phyloP scores from a whole-genome alignment of 2,888 invertebrate species.

The Drosophila austrosaltans region DNA sequence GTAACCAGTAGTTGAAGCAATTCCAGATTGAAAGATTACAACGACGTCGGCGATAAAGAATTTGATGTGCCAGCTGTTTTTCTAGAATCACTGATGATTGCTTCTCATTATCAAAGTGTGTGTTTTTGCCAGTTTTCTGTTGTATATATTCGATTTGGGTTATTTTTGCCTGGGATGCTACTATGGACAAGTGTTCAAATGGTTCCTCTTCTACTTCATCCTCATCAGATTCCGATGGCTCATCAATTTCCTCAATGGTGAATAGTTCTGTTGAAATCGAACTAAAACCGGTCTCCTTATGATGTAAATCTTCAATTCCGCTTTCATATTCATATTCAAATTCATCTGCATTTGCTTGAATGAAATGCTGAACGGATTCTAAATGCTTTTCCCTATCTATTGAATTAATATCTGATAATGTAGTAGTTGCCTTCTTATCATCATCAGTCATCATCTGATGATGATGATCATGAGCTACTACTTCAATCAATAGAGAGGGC shows the following conservation, averaged over 20 bases:
- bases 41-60: not conserved
- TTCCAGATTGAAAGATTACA: not conserved
- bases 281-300: not conserved
- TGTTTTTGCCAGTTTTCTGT: not conserved
- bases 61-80: not conserved
- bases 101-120: not conserved
- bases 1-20: not conserved
- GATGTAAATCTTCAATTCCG: not conserved
- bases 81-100: not conserved
- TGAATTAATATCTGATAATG: not conserved
- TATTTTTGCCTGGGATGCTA: not conserved
- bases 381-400: not conserved
- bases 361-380: not conserved
- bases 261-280: constrained; percentile 2
- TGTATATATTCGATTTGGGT: not conserved
- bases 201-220: not conserved
- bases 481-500: constrained; percentile 36
- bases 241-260: constrained; percentile 1
- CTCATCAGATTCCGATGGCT: not conserved
- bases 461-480: constrained; percentile 15
- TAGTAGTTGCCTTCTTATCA: not conserved
- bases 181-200: not conserved
- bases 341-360: not conserved
- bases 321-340: constrained; percentile 6
- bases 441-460: not conserved